A percentile compares a stretch with the other conserved stretches of the same genome.
Evolutionary conservation across 23 tunicate species (phyloP).

Genomic region (Diplosoma virens): DNA sequence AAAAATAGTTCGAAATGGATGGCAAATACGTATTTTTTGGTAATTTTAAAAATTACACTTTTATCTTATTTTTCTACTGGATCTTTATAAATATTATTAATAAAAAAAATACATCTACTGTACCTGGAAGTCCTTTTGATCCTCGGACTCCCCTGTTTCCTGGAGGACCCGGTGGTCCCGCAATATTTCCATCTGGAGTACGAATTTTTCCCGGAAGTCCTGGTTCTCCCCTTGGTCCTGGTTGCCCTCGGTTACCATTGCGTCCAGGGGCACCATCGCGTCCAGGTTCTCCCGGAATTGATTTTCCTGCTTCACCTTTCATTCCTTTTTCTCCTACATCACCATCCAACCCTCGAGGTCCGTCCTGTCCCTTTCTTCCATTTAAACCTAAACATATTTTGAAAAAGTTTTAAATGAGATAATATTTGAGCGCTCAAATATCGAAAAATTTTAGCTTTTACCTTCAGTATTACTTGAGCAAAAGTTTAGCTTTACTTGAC

Average conservation of each 20-base stretch:
- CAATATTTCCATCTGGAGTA: constrained; percentile 29
- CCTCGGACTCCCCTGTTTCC: constrained; percentile 48
- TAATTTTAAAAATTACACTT: not conserved
- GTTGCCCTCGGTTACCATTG: constrained; percentile 51
- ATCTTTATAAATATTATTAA: not conserved
- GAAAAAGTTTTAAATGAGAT: too few species aligned
- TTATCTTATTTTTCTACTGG: not conserved
- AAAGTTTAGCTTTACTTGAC: too few species aligned
- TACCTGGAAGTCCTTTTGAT: constrained; percentile 47
- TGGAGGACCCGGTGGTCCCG: constrained; percentile 49
- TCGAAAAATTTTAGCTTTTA: too few species aligned
- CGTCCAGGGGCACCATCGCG: constrained; percentile 59
- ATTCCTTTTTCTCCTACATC: constrained; percentile 52
- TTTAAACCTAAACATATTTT: constrained; percentile 13
- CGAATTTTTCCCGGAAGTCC: constrained; percentile 70
- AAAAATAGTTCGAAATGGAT: not conserved
- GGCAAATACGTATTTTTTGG: not conserved
- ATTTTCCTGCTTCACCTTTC: constrained; percentile 45
- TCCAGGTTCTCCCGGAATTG: constrained; percentile 60
- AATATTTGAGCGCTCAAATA: too few species aligned
- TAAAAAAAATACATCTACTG: not conserved
- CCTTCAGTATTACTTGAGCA: too few species aligned
- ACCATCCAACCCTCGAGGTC: constrained; percentile 52
- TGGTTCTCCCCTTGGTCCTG: constrained; percentile 56
- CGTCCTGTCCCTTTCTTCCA: constrained; percentile 69